A percentile compares a stretch with the other conserved stretches of the same genome.
Evolutionary conservation across 1,140 invertebrate species (phyloP).

Genomic region (Aphidius gifuensis): DNA sequence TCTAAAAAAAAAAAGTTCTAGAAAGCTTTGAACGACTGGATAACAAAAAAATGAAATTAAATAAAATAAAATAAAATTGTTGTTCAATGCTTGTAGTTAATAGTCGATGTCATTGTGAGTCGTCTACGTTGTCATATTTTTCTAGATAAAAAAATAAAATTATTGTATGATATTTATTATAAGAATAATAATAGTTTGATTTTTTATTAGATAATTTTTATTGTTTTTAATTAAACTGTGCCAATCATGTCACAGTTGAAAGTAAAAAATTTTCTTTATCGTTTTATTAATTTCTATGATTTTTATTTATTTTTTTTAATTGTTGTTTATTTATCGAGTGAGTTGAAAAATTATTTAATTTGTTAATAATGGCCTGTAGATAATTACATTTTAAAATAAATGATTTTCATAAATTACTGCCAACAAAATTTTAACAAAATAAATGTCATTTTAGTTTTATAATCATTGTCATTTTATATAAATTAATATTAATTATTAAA

Average conservation of each 20-base stretch:
- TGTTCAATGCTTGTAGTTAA: slow-evolving; percentile 41
- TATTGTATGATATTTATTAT: slow-evolving; percentile 5
- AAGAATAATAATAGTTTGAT: neutral
- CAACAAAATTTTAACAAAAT: neutral
- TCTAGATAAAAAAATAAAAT: slow-evolving; percentile 26
- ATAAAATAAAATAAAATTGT: slow-evolving; percentile 23
- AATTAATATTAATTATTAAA: no score
- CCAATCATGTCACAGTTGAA: no score
- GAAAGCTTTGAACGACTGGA: slow-evolving; percentile 38
- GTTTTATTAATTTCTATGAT: no score
- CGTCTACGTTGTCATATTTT: slow-evolving; percentile 31
- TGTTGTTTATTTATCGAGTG: no score
- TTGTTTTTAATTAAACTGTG: no score
- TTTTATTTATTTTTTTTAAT: no score
- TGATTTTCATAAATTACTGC: slow-evolving; percentile 16
- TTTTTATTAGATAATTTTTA: no score
- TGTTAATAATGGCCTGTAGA: no score
- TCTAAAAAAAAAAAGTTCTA: slow-evolving; percentile 53
- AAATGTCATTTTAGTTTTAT: no score
- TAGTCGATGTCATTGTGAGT: slow-evolving; percentile 42
- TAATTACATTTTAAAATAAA: slow-evolving; percentile 1
- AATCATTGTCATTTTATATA: no score
- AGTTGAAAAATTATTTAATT: no score
- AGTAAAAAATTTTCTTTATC: no score
- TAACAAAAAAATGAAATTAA: neutral